Conservation (phyloP, 1,140 invertebrate genomes). For the Atta cephalotes region DNA sequence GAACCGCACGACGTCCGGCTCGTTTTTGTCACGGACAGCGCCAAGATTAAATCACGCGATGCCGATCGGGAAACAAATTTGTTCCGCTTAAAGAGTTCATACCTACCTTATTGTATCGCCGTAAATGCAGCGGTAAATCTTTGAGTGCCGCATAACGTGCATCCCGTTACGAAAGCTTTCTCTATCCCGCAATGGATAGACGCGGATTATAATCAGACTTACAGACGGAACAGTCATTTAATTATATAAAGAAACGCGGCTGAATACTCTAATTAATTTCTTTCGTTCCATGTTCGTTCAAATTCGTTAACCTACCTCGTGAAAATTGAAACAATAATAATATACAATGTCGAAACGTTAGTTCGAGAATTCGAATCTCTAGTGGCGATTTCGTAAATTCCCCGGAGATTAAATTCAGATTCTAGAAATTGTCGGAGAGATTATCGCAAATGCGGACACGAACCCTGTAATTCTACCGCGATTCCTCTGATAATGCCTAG, state of each 20-base stretch:
- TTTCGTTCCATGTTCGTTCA: neutral
- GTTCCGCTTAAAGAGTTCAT: conserved; percentile 31
- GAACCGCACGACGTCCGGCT: conserved; percentile 2
- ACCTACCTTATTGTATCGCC: conserved; percentile 8
- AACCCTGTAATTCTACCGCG: conserved; percentile 23
- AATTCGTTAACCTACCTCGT: neutral
- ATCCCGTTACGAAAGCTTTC: neutral
- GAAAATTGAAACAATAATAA: neutral
- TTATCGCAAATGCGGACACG: neutral
- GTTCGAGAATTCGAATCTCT: neutral
- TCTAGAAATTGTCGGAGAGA: neutral
- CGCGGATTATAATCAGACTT: conserved; percentile 1
- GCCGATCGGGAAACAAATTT: conserved; percentile 31
- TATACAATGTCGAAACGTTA: neutral
- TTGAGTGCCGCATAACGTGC: neutral
- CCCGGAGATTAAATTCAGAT: neutral
- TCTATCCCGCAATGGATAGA: neutral
- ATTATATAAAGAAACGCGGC: neutral
- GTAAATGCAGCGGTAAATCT: conserved; percentile 21
- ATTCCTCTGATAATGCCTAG: conserved; percentile 10
- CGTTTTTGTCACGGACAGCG: conserved; percentile 24
- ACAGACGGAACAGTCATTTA: neutral
- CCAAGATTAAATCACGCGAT: conserved; percentile 4
- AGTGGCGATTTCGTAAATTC: neutral
- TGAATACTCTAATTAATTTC: neutral